Percentiles rank a stretch among this genome's conserved stretches.
Evolutionary conservation across 2,113 vertebrate species (phyloP).

Genomic region (Drymodes brunneopygia): DNA sequence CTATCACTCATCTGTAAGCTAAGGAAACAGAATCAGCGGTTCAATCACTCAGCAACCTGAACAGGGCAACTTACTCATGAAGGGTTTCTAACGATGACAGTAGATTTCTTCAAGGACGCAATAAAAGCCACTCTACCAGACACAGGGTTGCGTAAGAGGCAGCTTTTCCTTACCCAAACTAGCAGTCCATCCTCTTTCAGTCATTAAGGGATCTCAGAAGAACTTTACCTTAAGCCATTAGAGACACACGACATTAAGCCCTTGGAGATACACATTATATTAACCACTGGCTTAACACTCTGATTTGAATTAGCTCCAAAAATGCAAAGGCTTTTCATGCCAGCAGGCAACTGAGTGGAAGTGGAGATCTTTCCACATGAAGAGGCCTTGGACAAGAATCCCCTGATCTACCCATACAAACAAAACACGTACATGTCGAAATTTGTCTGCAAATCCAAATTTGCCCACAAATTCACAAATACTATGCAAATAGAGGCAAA

Average conservation of each 20-base stretch:
- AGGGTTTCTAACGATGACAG: neutral
- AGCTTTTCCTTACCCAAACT: neutral
- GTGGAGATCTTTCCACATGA: neutral
- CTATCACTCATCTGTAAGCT: neutral
- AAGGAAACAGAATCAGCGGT: neutral
- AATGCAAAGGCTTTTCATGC: neutral
- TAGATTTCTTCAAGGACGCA: neutral
- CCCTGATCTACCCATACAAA: neutral
- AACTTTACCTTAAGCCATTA: neutral
- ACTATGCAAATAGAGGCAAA: neutral
- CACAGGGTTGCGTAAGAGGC: neutral
- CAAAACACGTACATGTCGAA: neutral
- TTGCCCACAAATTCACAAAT: neutral
- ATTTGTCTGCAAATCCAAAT: neutral
- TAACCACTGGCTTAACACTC: neutral
- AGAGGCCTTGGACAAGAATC: neutral
- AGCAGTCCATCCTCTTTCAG: neutral
- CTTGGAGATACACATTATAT: neutral
- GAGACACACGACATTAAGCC: neutral
- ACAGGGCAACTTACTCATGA: neutral
- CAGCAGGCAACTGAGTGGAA: neutral
- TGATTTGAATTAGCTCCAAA: neutral
- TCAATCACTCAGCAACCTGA: neutral
- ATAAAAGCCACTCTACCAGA: neutral
- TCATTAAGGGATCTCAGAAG: neutral